These are phyloP conservation scores for Ophioninae sp. DNA, from an alignment of 2,888 invertebrate species.

Conservation along the genomic window DNA sequence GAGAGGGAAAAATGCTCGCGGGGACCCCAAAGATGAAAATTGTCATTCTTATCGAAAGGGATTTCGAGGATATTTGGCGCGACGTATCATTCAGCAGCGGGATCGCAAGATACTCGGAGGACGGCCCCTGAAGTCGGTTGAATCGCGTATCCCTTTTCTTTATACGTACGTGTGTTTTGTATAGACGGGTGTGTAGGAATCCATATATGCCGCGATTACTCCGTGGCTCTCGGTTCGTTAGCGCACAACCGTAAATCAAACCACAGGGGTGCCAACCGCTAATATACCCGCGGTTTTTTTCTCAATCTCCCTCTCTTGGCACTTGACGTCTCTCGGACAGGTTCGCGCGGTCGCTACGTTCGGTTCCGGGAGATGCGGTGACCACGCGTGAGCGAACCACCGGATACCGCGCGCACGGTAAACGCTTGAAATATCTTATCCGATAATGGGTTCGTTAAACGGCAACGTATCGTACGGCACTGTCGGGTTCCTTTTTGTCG, in stretches of 20 bases:
- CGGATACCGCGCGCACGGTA: conserved; percentile 72
- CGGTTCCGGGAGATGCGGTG: conserved; percentile 50
- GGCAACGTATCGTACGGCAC: conserved; percentile 75
- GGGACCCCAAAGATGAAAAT: not conserved
- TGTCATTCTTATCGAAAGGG: not conserved
- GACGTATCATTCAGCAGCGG: not conserved
- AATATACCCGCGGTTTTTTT: conserved; percentile 73
- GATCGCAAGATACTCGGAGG: not conserved
- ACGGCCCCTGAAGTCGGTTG: not conserved
- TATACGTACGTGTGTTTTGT: not conserved
- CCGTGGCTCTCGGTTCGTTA: conserved; percentile 75
- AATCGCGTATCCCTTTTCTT: not conserved
- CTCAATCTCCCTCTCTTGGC: conserved; percentile 37
- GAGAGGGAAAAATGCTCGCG: too few species aligned
- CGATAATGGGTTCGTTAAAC: conserved; percentile 80
- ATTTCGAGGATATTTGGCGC: not conserved
- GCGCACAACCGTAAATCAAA: conserved; percentile 79
- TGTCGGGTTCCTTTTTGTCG: conserved; percentile 31
- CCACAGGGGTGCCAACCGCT: conserved; percentile 80
- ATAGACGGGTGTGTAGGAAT: conserved; percentile 17
- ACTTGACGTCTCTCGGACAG: conserved; percentile 26
- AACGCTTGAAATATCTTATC: conserved; percentile 79
- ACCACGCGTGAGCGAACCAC: conserved; percentile 60
- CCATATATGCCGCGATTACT: conserved; percentile 39
- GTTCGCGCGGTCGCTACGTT: conserved; percentile 51